Evolutionary conservation across 2,888 invertebrate genomes (phyloP), one percentile per base, ranked within the genome.

Genomic region (Chrysotoxum bicinctum): DNA sequence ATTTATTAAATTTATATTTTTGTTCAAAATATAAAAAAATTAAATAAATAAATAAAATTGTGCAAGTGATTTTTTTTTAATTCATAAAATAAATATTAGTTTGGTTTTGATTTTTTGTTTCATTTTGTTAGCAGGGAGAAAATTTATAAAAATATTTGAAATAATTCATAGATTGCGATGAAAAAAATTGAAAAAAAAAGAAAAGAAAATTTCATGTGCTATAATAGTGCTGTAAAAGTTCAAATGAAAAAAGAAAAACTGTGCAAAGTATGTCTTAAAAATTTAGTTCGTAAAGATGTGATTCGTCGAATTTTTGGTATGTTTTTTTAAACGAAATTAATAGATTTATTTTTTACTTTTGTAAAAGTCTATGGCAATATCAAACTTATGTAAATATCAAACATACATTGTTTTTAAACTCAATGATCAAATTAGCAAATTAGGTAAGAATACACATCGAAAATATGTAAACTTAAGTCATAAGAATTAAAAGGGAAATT

Each of bases 191-290:
- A 89, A 88, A 58, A 90, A 89, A 81, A 89, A 88, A 89, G 87
- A 89, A 89, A 89, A 88, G 82, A 84, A 82, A 78, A 82, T 62
- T 87, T 78, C 8, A 78, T 73, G 90, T 91, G 90, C 90, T 91
- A 89, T 91, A 91, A 89, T 91, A 91, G 90, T 90, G 89, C 88
- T 26, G 35, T 74, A 43, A 43, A 35, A 14, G 45, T 26, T 56
- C 43, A 78, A 76, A 45, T 26, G 54, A 58, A 40, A 76, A 80
- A 79, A 43, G 19, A 54, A 58, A 54, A 58, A 64, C 2, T 26
- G 52, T 87, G 80, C 76, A 79, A 43, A 16, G 10, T 56, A 83
- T 87, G 68, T 58, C 4, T 16, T 9, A 30, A 40, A 19, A 12
- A 8, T 19, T 12, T n/a, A 6, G 6, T n/a, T 3, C 32, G 3